Evolutionary conservation across 2,113 vertebrate species (phyloP), one percentile per base, ranked within the genome.

Genomic region (Oncorhynchus nerka): DNA sequence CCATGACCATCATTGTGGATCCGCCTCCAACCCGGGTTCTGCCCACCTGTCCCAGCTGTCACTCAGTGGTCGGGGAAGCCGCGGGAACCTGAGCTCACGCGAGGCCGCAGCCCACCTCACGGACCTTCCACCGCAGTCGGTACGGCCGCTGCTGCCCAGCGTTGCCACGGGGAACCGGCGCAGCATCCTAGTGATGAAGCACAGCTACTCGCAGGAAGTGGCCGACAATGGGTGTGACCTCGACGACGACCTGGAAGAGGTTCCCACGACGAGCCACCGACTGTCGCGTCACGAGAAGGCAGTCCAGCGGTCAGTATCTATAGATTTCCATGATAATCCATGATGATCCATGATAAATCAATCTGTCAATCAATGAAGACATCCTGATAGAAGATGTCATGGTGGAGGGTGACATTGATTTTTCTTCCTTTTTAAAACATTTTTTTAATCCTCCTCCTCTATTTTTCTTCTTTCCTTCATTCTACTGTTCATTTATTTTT

Each of bases 291-390:
- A 98, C 30, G 98, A 99, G 85, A 99, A 97, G 93, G 94, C 97
- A 92, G 96, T 99, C 90, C 98, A 99, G 96, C 96, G 98, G 98
- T 99, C 96, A 99, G 98, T 99, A 99, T 95, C 95, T 78, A 91
- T 97, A 86, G 87, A 95, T 95, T 96, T 96, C 94, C 34, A 34
- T 96, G 94, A 94, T 95, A 93, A 61, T 51, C 49, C 49, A 30
- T 96, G 94, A 94, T 95, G 4, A 32, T 96, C 34, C 49, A 55
- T 55, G 51, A 19, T 55, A 16, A 55, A 4, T 55, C 51, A 55
- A 55, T 55, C 16, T 45, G 9, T 12, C 39, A 45, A 12, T 45
- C 39, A 45, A 11, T 45, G 39, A 15, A 91, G 89, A 86, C 90
- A 77, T 81, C 88, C 73, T 83, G 68, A 89, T 69, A 73, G 51